Conservation (phyloP, 2,113 vertebrate species). For the Zosterops borbonicus region DNA sequence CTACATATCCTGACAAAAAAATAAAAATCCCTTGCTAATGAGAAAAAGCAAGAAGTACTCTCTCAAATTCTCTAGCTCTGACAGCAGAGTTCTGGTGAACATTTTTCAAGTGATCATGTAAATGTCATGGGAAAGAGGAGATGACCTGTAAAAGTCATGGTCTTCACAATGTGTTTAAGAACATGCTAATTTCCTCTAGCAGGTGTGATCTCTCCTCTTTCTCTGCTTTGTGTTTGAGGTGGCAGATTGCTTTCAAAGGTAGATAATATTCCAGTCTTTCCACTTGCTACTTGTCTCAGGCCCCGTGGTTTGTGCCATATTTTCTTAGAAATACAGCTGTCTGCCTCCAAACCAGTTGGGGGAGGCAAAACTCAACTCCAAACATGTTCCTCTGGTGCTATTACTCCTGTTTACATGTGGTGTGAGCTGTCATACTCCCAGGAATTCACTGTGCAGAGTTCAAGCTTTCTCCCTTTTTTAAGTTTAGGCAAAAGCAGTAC, state of each 20-base stretch:
- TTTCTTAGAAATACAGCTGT: background rate
- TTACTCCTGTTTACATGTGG: background rate
- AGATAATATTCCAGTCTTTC: background rate
- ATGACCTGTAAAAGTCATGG: background rate
- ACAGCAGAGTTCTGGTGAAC: background rate
- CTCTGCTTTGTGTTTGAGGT: background rate
- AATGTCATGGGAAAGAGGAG: background rate
- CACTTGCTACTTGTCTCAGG: background rate
- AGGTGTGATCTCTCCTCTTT: background rate
- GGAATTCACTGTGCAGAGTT: fast-evolving
- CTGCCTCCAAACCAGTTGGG: background rate
- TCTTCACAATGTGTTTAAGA: background rate
- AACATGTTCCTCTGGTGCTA: background rate
- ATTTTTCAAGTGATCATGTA: background rate
- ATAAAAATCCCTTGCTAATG: background rate
- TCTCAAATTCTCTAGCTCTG: background rate
- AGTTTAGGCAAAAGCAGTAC: background rate
- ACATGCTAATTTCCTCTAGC: background rate
- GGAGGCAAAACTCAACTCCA: background rate
- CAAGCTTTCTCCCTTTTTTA: background rate
- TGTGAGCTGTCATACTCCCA: background rate
- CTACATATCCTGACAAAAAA: background rate
- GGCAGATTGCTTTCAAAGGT: background rate
- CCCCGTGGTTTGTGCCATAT: background rate
- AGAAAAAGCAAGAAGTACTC: background rate